A percentile compares a stretch with the other conserved stretches of the same genome.
phyloP scores from a whole-genome alignment of 1,140 invertebrate genomes.

The Chionoecetes opilio region DNA sequence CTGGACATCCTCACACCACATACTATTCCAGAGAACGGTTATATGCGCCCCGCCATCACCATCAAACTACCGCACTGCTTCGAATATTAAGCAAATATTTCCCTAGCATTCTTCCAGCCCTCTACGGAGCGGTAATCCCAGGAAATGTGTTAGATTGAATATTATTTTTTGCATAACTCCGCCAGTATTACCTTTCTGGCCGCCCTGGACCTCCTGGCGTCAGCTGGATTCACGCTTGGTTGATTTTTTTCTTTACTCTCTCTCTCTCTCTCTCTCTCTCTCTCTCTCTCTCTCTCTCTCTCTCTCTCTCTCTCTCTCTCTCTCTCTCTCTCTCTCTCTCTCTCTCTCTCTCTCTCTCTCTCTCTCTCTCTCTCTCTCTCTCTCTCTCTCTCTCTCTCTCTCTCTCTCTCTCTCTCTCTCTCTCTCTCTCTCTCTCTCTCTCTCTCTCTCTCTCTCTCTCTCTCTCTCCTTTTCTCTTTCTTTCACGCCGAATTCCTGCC shows the following conservation, averaged over 20 bases:
- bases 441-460: conserved; percentile 14
- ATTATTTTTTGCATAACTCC: not conserved
- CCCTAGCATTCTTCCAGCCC: not conserved
- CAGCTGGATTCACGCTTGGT: not conserved
- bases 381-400: not conserved
- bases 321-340: conserved; percentile 34
- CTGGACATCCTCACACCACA: too few species aligned
- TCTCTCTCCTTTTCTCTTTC: conserved; percentile 24
- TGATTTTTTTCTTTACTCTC: not conserved
- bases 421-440: not conserved
- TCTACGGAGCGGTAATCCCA: not conserved
- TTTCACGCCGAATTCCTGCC: conserved; percentile 18
- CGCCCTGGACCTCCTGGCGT: not conserved
- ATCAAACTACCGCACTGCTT: not conserved
- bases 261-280: too few species aligned
- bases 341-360: not conserved
- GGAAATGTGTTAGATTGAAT: not conserved
- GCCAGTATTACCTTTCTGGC: not conserved
- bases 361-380: not conserved
- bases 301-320: conserved; percentile 8
- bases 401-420: conserved; percentile 39
- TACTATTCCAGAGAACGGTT: too few species aligned
- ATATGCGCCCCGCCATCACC: too few species aligned
- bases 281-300: too few species aligned
- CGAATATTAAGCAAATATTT: conserved; percentile 15